Conservation (phyloP, 2,113 vertebrate genomes). For the Athene cunicularia region DNA sequence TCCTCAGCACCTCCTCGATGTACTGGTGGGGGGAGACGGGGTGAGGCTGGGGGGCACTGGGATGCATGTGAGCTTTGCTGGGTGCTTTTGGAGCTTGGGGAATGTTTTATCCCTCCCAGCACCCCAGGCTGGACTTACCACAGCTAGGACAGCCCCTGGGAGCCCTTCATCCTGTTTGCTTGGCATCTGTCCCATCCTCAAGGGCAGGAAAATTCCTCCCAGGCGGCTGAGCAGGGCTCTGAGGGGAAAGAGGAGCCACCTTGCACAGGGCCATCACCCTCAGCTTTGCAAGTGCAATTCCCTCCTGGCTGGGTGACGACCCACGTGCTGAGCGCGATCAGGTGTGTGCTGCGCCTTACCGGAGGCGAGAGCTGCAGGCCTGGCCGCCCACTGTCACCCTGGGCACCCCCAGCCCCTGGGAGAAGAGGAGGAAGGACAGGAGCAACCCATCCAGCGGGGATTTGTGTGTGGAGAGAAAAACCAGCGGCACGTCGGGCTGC, state of each 20-base stretch:
- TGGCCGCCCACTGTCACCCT: conserved; percentile 73
- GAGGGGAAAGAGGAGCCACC: neutral
- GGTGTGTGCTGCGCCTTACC: neutral
- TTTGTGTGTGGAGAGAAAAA: conserved; percentile 84
- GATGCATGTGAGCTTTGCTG: rapidly evolving
- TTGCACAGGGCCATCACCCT: rapidly evolving
- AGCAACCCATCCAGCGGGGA: conserved; percentile 82
- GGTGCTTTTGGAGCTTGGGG: rapidly evolving
- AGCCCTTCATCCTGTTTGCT: neutral
- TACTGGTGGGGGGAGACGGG: conserved; percentile 61
- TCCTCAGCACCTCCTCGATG: conserved; percentile 81
- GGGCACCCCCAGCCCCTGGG: conserved; percentile 83
- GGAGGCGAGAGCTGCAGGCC: conserved; percentile 68
- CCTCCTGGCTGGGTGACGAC: no score
- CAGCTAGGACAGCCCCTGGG: conserved; percentile 29
- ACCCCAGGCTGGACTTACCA: conserved; percentile 16
- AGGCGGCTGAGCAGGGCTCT: conserved; percentile 69
- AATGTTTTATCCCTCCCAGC: no score
- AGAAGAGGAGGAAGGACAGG: conserved; percentile 84
- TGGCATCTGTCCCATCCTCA: neutral
- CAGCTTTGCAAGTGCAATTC: neutral
- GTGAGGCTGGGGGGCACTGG: neutral
- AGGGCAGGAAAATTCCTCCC: conserved; percentile 76
- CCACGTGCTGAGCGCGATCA: no score
- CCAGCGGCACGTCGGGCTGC: conserved; percentile 66